These are phyloP conservation scores for Rambutsinella grinnellia DNA, from an alignment of 2,888 invertebrate genomes.

Conservation along the genomic window DNA sequence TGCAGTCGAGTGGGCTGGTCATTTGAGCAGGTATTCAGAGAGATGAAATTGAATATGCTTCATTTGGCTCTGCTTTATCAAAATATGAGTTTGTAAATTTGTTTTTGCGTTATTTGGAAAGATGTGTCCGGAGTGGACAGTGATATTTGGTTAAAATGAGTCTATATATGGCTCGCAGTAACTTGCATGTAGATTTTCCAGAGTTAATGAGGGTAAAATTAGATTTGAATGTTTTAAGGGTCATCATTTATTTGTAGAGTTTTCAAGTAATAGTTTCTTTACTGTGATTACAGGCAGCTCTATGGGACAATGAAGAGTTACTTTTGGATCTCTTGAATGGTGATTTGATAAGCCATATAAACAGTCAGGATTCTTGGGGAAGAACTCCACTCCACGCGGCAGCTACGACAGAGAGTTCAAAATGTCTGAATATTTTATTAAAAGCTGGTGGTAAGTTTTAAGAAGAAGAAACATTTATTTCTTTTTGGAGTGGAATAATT, in stretches of 20 bases:
- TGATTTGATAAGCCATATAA: conserved; percentile 77
- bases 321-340: conserved; percentile 81
- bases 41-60: not conserved
- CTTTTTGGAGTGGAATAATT: too few species aligned
- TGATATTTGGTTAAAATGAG: conserved; percentile 20
- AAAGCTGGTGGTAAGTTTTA: conserved; percentile 76
- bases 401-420: conserved; percentile 81
- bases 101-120: not conserved
- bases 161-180: conserved; percentile 41
- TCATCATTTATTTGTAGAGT: too few species aligned
- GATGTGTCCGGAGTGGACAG: not conserved
- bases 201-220: conserved; percentile 40
- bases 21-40: not conserved
- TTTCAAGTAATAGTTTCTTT: conserved; percentile 8
- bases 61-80: too few species aligned
- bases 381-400: conserved; percentile 87
- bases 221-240: too few species aligned
- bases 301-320: conserved; percentile 90
- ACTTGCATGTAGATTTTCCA: conserved; percentile 34
- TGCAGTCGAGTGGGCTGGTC: not conserved
- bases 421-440: conserved; percentile 81
- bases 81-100: not conserved
- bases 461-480: too few species aligned
- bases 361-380: conserved; percentile 81
- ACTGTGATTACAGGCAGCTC: conserved; percentile 76